A percentile compares a stretch with the other conserved stretches of the same genome.
Evolutionary conservation across 2,888 invertebrate species (phyloP).

Genomic region (Lasioglossum calceatum): DNA sequence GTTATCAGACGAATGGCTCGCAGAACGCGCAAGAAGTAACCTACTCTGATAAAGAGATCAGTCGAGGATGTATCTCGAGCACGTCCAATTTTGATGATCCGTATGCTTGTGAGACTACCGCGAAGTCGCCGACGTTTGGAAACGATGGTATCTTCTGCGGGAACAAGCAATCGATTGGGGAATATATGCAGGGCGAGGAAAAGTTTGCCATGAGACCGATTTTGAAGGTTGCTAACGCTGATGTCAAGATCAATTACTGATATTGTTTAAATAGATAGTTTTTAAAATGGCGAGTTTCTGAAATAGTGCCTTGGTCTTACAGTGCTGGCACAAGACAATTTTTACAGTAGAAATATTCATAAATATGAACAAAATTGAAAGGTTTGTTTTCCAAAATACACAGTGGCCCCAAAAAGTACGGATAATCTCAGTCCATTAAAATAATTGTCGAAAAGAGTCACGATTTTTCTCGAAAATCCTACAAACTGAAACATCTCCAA

Average conservation of each 20-base stretch:
- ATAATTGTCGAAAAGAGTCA: too few relatives aligned
- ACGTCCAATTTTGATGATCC: not conserved
- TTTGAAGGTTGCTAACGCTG: not conserved
- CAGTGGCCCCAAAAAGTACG: not conserved
- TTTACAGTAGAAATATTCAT: not conserved
- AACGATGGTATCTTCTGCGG: not conserved
- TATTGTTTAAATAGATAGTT: not conserved
- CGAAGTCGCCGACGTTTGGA: not conserved
- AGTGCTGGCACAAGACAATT: not conserved
- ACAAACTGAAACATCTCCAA: too few relatives aligned
- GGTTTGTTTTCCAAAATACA: not conserved
- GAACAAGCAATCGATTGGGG: not conserved
- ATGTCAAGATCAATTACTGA: conserved; percentile 16
- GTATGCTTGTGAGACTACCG: not conserved
- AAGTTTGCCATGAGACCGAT: conserved; percentile 1
- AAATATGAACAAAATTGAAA: not conserved
- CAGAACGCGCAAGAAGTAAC: not conserved
- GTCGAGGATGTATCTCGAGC: not conserved
- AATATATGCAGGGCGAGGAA: not conserved
- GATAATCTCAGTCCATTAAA: too few relatives aligned
- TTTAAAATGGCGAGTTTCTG: not conserved
- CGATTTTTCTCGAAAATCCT: too few relatives aligned
- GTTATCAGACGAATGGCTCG: not conserved
- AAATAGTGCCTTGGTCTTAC: not conserved
- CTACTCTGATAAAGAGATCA: not conserved